A percentile compares a stretch with the other conserved stretches of the same genome.
Evolutionary conservation across 2,888 invertebrate species (phyloP).

Genomic region (Aphodius granarius): DNA sequence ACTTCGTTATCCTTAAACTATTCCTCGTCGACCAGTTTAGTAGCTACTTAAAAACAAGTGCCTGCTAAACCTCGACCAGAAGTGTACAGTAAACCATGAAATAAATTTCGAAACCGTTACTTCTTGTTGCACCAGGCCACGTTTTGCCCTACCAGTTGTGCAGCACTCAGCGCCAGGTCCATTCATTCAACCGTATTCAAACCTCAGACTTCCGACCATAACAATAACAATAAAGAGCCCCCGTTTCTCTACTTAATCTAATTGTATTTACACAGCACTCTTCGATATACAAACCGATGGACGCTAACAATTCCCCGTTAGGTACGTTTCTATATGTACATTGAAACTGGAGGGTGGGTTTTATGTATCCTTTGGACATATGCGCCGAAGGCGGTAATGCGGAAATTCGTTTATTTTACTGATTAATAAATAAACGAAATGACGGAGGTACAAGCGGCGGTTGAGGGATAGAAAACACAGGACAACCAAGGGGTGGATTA

Average conservation of each 20-base stretch:
- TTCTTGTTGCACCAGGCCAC: not conserved
- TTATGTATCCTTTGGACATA: slow-evolving; percentile 45
- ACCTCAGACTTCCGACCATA: slow-evolving; percentile 41
- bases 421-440: slow-evolving; percentile 33
- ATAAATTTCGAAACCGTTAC: not conserved
- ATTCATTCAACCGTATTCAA: slow-evolving; percentile 37
- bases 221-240: slow-evolving; percentile 48
- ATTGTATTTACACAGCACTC: slow-evolving; percentile 47
- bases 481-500: not conserved
- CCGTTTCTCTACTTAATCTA: slow-evolving; percentile 45
- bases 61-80: not conserved
- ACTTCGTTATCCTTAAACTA: not conserved
- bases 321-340: not conserved
- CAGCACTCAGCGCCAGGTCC: not conserved
- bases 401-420: slow-evolving; percentile 38
- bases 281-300: slow-evolving; percentile 36
- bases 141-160: not conserved
- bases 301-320: slow-evolving; percentile 35
- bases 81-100: not conserved
- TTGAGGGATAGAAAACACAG: not conserved
- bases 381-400: slow-evolving; percentile 45
- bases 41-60: not conserved
- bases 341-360: slow-evolving; percentile 13
- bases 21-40: not conserved
- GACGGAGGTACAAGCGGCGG: too few relatives aligned